Percentiles rank a stretch among this genome's conserved stretches.
Conservation (phyloP, 2,888 invertebrate species). For the Xestia xanthographa region DNA sequence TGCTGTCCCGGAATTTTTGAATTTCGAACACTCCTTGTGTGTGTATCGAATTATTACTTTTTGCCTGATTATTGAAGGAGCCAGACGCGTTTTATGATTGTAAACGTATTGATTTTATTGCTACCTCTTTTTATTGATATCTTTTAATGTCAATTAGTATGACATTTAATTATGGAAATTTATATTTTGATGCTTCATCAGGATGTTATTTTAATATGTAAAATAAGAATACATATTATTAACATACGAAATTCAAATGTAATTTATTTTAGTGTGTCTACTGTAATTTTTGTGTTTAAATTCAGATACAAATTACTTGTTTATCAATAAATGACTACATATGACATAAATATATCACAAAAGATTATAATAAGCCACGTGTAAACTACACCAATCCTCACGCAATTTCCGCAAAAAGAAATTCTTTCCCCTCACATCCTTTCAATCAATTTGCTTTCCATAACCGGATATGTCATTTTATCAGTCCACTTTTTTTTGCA, state of each 20-base stretch:
- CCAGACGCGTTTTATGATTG: conserved; percentile 24
- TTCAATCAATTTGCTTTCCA: conserved; percentile 54
- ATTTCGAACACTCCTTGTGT: conserved; percentile 68
- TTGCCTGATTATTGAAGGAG: conserved; percentile 28
- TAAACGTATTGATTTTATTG: conserved; percentile 33
- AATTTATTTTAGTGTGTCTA: no score
- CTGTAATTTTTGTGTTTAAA: no score
- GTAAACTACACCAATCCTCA: neutral
- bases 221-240: conserved; percentile 2
- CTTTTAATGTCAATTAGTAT: conserved; percentile 25
- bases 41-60: conserved; percentile 38
- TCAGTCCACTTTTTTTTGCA: conserved; percentile 75
- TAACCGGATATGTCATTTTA: conserved; percentile 75
- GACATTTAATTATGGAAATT: conserved; percentile 26
- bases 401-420: conserved; percentile 21
- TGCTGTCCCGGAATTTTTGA: conserved; percentile 80
- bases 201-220: neutral
- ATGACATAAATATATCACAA: neutral
- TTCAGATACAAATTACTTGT: no score
- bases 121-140: conserved; percentile 16
- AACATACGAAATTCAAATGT: no score
- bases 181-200: neutral
- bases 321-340: no score
- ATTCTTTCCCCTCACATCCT: conserved; percentile 45
- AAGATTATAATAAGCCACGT: neutral